Percentiles rank a stretch among this genome's conserved stretches.
Evolutionary conservation across 2,888 invertebrate genomes (phyloP).

Genomic region (Pyrrhia umbra): DNA sequence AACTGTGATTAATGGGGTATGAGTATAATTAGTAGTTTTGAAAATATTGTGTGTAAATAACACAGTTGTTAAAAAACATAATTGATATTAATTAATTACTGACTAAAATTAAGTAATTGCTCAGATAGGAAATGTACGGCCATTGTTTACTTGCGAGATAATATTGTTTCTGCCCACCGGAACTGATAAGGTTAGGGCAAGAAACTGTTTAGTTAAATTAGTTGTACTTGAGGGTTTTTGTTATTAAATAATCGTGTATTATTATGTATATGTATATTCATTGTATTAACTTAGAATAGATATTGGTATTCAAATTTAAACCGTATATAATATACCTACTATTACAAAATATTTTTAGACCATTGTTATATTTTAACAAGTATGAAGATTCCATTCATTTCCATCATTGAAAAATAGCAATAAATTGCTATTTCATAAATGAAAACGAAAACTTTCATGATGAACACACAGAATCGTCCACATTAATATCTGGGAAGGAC

Average conservation of each 20-base stretch:
- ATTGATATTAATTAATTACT: conserved; percentile 41
- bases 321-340: too few relatives aligned
- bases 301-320: too few relatives aligned
- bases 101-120: conserved; percentile 40
- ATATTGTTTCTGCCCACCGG: conserved; percentile 41
- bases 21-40: conserved; percentile 10
- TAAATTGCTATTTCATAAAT: too few relatives aligned
- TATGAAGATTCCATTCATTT: too few relatives aligned
- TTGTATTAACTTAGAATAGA: too few relatives aligned
- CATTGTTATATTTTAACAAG: too few relatives aligned
- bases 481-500: too few relatives aligned
- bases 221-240: conserved; percentile 23
- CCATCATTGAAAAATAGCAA: too few relatives aligned
- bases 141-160: conserved; percentile 52
- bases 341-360: too few relatives aligned
- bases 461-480: too few relatives aligned
- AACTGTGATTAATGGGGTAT: conserved; percentile 34
- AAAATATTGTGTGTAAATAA: conserved; percentile 18
- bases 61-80: conserved; percentile 6
- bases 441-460: too few relatives aligned
- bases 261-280: neutral
- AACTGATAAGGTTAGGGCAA: conserved; percentile 41
- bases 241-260: neutral
- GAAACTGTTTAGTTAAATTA: conserved; percentile 6
- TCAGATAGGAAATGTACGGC: conserved; percentile 42